phyloP scores from a whole-genome alignment of 1,140 invertebrate species.

The Ooceraea biroi region DNA sequence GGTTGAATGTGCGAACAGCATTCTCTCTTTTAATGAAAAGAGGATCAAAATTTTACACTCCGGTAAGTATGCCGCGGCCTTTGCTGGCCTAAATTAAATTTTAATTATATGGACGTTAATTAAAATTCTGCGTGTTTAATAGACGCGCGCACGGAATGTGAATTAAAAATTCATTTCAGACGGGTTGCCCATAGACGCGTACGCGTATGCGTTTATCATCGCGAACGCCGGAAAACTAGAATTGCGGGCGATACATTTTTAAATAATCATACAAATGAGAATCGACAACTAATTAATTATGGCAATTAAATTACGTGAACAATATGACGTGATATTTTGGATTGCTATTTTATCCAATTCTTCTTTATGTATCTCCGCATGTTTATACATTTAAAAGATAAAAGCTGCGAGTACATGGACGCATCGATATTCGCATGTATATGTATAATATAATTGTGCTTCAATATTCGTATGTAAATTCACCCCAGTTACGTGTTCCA shows the following conservation, averaged over 20 bases:
- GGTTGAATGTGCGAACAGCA: conserved; percentile 39
- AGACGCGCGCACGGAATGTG: conserved; percentile 44
- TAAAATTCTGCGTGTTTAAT: conserved; percentile 62
- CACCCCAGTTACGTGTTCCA: conserved; percentile 50
- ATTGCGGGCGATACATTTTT: conserved; percentile 1
- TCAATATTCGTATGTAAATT: conserved; percentile 51
- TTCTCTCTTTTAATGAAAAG: conserved; percentile 54
- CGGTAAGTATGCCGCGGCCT: conserved; percentile 43
- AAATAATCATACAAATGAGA: not conserved
- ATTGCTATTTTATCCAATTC: not conserved
- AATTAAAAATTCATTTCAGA: conserved; percentile 59
- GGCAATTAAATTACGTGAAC: not conserved
- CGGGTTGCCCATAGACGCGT: not conserved
- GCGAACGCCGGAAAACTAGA: conserved; percentile 29
- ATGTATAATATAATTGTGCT: not conserved
- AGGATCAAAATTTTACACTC: conserved; percentile 54
- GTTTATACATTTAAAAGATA: not conserved
- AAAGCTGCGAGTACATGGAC: not conserved
- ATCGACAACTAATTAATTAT: conserved; percentile 35
- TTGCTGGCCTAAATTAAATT: conserved; percentile 58
- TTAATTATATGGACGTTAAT: conserved; percentile 62
- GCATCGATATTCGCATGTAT: not conserved
- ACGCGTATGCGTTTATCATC: conserved; percentile 12
- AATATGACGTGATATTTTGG: not conserved
- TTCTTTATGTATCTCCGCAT: not conserved